Percentiles rank a stretch among this genome's conserved stretches.
phyloP scores from a whole-genome alignment of 2,888 invertebrate genomes.

The Plusia festucae region DNA sequence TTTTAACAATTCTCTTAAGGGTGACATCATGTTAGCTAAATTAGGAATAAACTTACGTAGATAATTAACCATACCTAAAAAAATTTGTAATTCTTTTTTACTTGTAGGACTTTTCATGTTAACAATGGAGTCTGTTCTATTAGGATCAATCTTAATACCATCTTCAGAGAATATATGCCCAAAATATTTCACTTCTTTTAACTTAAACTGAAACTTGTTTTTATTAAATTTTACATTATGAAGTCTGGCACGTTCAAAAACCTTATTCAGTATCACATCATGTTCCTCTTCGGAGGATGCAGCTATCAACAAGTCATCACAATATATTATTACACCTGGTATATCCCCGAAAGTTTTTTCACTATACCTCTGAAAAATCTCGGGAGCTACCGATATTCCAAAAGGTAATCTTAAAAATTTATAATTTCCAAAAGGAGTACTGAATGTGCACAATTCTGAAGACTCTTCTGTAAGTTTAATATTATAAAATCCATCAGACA shows the following conservation, averaged over 20 bases:
- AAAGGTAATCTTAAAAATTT: no score
- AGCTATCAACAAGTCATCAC: no score
- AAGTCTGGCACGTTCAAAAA: slow-evolving; percentile 35
- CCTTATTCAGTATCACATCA: slow-evolving; percentile 34
- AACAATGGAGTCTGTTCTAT: slow-evolving; percentile 36
- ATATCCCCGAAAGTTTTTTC: no score
- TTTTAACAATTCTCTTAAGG: slow-evolving; percentile 22
- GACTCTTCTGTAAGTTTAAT: no score
- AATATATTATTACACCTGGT: no score
- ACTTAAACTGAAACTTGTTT: slow-evolving; percentile 55
- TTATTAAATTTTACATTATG: slow-evolving; percentile 55
- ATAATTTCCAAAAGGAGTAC: no score
- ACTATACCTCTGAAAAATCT: no score
- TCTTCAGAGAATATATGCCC: slow-evolving; percentile 55
- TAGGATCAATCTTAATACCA: slow-evolving; percentile 41
- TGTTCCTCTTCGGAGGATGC: slow-evolving; percentile 29
- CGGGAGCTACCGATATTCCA: no score
- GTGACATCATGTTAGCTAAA: slow-evolving; percentile 27
- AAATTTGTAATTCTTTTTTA: slow-evolving; percentile 46
- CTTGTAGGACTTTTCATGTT: slow-evolving; percentile 44
- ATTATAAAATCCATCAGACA: no score
- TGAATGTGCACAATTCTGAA: no score
- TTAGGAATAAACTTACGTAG: slow-evolving; percentile 42
- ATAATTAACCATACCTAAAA: slow-evolving; percentile 48
- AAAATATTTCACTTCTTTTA: slow-evolving; percentile 51